phyloP scores from a whole-genome alignment of 2,113 vertebrate genomes.

The Puntigrus tetrazona region DNA sequence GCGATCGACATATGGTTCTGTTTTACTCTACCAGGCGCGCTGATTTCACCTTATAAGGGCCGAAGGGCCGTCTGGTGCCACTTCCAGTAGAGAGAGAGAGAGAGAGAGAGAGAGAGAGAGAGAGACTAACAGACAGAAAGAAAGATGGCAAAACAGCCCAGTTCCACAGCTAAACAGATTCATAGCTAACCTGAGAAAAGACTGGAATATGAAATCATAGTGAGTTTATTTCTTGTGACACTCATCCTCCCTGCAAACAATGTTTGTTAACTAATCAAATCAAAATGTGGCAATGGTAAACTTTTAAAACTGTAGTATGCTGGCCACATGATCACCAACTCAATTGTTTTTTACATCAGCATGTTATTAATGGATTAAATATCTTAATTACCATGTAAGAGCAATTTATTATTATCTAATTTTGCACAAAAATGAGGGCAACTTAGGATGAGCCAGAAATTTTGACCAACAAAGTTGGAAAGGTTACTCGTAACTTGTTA shows the following conservation, averaged over 20 bases:
- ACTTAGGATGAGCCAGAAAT: no score
- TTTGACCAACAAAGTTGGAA: no score
- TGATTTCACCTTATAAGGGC: slow-evolving; percentile 77
- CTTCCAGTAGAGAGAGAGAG: slow-evolving; percentile 59
- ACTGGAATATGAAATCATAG: background rate
- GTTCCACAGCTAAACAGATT: background rate
- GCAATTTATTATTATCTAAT: background rate
- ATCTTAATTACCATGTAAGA: background rate
- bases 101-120: slow-evolving; percentile 24
- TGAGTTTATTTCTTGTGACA: background rate
- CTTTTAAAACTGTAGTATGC: background rate
- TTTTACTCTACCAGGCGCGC: slow-evolving; percentile 54
- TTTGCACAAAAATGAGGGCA: no score
- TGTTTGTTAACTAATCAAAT: background rate
- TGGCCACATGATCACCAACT: background rate
- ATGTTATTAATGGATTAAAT: background rate
- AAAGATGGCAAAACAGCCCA: slow-evolving; percentile 18
- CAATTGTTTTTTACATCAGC: background rate
- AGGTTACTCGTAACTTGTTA: no score
- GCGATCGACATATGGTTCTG: slow-evolving; percentile 74
- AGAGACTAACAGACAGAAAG: slow-evolving; percentile 35
- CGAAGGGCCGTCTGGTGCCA: slow-evolving; percentile 80
- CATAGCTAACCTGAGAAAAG: background rate
- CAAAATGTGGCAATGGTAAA: background rate
- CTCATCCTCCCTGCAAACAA: background rate